Conservation (phyloP, 2,888 invertebrate genomes). For the Timandra comae region DNA sequence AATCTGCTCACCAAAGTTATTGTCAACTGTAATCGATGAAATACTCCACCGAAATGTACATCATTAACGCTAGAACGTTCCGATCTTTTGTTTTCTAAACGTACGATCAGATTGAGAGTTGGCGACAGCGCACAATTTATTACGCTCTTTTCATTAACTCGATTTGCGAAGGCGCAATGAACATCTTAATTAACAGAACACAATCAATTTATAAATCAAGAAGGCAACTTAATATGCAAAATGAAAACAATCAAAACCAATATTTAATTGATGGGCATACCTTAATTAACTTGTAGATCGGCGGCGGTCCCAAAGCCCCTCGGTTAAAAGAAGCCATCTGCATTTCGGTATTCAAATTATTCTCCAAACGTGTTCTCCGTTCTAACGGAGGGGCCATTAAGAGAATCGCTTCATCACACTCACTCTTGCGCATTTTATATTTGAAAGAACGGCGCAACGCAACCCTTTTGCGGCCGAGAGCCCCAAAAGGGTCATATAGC, state of each 20-base stretch:
- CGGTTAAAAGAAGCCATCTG: slow-evolving; percentile 74
- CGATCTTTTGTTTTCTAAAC: no score
- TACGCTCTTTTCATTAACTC: slow-evolving; percentile 11
- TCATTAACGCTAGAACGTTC: no score
- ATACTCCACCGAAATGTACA: not conserved
- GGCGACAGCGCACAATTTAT: slow-evolving; percentile 4
- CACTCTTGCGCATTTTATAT: slow-evolving; percentile 59
- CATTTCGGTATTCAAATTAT: slow-evolving; percentile 76
- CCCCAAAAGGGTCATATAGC: slow-evolving; percentile 58
- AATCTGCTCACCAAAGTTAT: slow-evolving; percentile 27
- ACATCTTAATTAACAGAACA: slow-evolving; percentile 51
- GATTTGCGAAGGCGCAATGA: slow-evolving; percentile 22
- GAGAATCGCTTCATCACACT: slow-evolving; percentile 61
- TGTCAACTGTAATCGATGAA: slow-evolving; percentile 7
- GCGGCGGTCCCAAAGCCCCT: slow-evolving; percentile 53
- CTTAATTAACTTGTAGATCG: slow-evolving; percentile 76
- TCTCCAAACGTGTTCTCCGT: slow-evolving; percentile 69
- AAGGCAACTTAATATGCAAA: slow-evolving; percentile 56
- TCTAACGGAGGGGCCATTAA: slow-evolving; percentile 43
- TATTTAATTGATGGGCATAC: slow-evolving; percentile 74
- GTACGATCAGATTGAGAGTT: no score
- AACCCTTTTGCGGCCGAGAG: slow-evolving; percentile 47
- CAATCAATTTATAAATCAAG: slow-evolving; percentile 54
- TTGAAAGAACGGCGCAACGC: slow-evolving; percentile 52
- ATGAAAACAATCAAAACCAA: slow-evolving; percentile 69